Evolutionary conservation across 2,888 invertebrate genomes (phyloP).

Genomic region (Acrocera orbiculus): DNA sequence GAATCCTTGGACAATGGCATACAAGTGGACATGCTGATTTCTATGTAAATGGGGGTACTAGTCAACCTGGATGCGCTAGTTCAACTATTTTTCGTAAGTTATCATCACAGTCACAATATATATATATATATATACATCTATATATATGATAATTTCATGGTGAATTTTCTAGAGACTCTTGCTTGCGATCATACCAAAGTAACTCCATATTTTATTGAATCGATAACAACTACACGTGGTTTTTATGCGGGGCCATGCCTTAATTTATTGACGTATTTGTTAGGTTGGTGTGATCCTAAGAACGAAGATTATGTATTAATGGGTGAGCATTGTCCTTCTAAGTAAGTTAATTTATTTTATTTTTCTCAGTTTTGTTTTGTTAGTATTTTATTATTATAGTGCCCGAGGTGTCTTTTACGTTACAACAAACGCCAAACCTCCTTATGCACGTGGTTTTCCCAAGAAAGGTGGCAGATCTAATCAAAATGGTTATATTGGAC

Average conservation of each 20-base stretch:
- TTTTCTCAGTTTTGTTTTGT: background rate
- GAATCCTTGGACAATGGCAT: slow-evolving; percentile 77
- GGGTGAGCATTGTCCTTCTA: slow-evolving; percentile 65
- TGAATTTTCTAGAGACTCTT: slow-evolving; percentile 45
- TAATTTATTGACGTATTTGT: slow-evolving; percentile 62
- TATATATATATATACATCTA: background rate
- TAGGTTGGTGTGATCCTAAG: slow-evolving; percentile 68
- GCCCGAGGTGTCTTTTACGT: slow-evolving; percentile 75
- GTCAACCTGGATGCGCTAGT: slow-evolving; percentile 72
- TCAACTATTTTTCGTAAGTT: slow-evolving; percentile 62
- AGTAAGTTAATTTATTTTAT: slow-evolving; percentile 38
- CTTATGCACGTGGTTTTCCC: slow-evolving; percentile 70
- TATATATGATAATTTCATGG: background rate
- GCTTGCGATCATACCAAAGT: slow-evolving; percentile 83
- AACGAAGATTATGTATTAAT: slow-evolving; percentile 65
- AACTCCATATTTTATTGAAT: slow-evolving; percentile 79
- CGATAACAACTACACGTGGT: slow-evolving; percentile 58
- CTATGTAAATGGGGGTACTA: slow-evolving; percentile 72
- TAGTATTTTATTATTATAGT: slow-evolving; percentile 33
- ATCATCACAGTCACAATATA: too few relatives aligned
- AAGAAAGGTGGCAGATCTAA: slow-evolving; percentile 32
- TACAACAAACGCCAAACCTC: slow-evolving; percentile 66
- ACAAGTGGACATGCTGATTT: slow-evolving; percentile 78
- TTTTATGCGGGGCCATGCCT: slow-evolving; percentile 77
- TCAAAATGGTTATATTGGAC: slow-evolving; percentile 8